Percentiles rank a stretch among this genome's conserved stretches.
Evolutionary conservation across 2,888 invertebrate species (phyloP).

Genomic region (Podabrus alpinus): DNA sequence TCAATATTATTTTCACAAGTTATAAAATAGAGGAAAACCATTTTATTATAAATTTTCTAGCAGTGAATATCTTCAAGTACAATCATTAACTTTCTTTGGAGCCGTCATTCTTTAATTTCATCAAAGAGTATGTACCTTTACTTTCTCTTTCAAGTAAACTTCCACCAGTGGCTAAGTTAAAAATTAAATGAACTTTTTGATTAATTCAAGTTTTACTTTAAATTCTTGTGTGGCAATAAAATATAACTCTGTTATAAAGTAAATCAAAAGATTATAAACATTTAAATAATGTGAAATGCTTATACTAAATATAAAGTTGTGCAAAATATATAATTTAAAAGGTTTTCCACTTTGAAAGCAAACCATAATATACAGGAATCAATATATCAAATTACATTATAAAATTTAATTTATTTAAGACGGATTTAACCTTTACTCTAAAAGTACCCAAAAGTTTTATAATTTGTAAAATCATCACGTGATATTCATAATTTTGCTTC

Average conservation of each 20-base stretch:
- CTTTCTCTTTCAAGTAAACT: background rate
- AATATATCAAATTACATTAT: background rate
- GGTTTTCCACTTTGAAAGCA: background rate
- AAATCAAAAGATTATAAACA: background rate
- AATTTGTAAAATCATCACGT: slow-evolving; percentile 30
- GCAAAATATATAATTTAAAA: background rate
- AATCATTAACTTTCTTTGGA: background rate
- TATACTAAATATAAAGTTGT: background rate
- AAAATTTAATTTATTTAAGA: background rate
- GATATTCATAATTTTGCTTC: slow-evolving; percentile 30
- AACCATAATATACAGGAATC: background rate
- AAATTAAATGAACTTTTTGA: background rate
- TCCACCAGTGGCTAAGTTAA: background rate
- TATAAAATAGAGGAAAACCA: background rate
- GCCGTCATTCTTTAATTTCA: background rate
- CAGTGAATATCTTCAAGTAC: background rate
- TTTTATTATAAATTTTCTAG: background rate
- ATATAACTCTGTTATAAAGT: background rate
- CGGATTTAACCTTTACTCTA: background rate
- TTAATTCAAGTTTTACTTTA: background rate
- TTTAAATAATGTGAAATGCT: background rate
- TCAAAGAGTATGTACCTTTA: background rate
- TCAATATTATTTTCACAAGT: background rate
- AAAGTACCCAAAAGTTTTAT: slow-evolving; percentile 5
- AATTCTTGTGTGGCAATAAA: background rate